Conservation (phyloP, 1,140 invertebrate species). For the Mya arenaria region DNA sequence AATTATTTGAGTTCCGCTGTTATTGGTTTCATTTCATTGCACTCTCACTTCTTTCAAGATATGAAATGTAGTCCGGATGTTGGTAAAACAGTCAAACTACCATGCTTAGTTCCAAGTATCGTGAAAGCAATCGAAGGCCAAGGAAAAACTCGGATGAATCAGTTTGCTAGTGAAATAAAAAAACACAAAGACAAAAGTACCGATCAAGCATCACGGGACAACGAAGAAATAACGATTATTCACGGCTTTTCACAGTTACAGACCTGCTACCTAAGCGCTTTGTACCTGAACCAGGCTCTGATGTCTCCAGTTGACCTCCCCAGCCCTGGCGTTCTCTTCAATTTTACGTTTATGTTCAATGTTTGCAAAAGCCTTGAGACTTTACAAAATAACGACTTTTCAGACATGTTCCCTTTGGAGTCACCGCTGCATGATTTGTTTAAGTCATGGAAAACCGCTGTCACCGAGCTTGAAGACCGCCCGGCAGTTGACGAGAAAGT, state of each 20-base stretch:
- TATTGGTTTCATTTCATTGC: slow-evolving; percentile 66
- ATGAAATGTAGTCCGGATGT: slow-evolving; percentile 16
- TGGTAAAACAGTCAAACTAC: background rate
- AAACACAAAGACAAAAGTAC: slow-evolving; percentile 65
- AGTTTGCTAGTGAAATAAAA: slow-evolving; percentile 58
- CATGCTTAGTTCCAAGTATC: background rate
- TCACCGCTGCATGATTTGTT: slow-evolving; percentile 19
- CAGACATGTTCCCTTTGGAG: slow-evolving; percentile 2
- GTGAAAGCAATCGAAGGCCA: background rate
- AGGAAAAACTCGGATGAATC: slow-evolving; percentile 8
- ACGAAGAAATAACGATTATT: slow-evolving; percentile 58
- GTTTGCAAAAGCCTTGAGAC: slow-evolving; percentile 28
- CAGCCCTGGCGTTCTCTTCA: slow-evolving; percentile 28
- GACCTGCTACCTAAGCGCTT: slow-evolving; percentile 61
- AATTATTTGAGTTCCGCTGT: slow-evolving; percentile 68
- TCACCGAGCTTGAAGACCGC: background rate
- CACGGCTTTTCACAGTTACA: slow-evolving; percentile 77
- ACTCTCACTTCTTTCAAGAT: slow-evolving; percentile 51
- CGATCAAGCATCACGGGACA: slow-evolving; percentile 61
- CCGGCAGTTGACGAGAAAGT: no score
- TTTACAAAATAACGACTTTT: background rate
- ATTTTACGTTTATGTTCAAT: slow-evolving; percentile 41
- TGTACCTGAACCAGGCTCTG: slow-evolving; percentile 73
- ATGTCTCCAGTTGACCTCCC: slow-evolving; percentile 38
- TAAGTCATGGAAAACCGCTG: background rate